Evolutionary conservation across 2,888 invertebrate species (phyloP).

Genomic region (Epistrophella euchroma): DNA sequence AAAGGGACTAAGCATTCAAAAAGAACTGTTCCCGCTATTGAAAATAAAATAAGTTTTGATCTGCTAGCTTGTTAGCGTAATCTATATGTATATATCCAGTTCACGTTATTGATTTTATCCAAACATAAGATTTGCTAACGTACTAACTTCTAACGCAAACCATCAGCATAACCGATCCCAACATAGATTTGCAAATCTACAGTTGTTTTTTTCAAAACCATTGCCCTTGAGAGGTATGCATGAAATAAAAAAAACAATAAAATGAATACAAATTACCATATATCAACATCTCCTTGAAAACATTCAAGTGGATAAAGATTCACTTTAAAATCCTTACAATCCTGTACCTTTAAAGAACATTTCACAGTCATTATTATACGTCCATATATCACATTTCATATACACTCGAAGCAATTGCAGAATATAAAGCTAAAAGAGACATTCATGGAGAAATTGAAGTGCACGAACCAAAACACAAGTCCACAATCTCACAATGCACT

Average conservation of each 20-base stretch:
- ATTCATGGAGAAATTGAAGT: conserved; percentile 61
- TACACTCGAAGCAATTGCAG: background rate
- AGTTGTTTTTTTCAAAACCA: background rate
- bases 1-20: no score
- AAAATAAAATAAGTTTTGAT: no score
- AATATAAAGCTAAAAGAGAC: conserved; percentile 9
- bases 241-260: background rate
- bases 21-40: no score
- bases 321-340: background rate
- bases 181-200: no score
- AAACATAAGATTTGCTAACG: no score
- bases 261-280: background rate
- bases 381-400: conserved; percentile 12
- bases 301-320: background rate
- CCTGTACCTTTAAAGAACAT: background rate
- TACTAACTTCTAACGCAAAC: no score
- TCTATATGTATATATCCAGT: no score
- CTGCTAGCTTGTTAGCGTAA: no score
- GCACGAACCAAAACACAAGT: conserved; percentile 59
- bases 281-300: background rate
- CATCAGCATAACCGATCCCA: no score
- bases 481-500: conserved; percentile 52
- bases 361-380: background rate
- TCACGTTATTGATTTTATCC: no score
- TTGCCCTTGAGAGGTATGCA: background rate